These are phyloP conservation scores for Papilio demoleus DNA, from an alignment of 2,888 invertebrate species.

Conservation along the genomic window DNA sequence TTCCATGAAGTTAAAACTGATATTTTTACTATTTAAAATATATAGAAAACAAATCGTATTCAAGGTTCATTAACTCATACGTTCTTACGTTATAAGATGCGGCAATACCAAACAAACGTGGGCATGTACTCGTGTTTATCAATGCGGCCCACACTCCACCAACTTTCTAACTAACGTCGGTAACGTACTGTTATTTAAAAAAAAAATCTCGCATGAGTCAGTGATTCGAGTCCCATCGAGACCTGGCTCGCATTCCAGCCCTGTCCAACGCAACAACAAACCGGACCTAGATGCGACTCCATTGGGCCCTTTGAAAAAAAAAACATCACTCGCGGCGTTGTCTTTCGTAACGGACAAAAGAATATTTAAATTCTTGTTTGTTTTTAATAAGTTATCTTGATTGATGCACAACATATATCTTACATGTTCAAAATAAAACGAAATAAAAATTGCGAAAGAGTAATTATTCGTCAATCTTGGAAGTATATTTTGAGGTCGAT, in stretches of 20 bases:
- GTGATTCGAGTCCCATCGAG: conserved; percentile 66
- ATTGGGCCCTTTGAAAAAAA: conserved; percentile 40
- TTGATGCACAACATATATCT: conserved; percentile 11
- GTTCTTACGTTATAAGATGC: background rate
- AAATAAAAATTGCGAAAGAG: conserved; percentile 6
- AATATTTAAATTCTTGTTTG: conserved; percentile 19
- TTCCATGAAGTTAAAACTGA: background rate
- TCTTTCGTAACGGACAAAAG: conserved; percentile 29
- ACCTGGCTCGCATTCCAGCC: conserved; percentile 81
- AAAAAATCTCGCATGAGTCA: conserved; percentile 69
- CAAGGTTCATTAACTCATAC: conserved; percentile 11
- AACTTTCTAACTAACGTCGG: conserved; percentile 71
- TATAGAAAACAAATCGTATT: background rate
- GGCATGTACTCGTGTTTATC: conserved; percentile 70
- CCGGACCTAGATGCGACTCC: conserved; percentile 54
- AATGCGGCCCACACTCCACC: conserved; percentile 69
- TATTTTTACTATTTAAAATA: background rate
- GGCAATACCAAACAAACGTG: conserved; percentile 51
- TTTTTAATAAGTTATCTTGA: conserved; percentile 15
- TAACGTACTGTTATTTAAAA: conserved; percentile 45
- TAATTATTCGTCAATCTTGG: conserved; percentile 25
- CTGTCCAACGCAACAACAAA: conserved; percentile 51
- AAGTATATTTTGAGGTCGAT: conserved; percentile 27
- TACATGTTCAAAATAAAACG: conserved; percentile 19
- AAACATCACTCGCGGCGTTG: conserved; percentile 9